A percentile compares a stretch with the other conserved stretches of the same genome.
phyloP scores from a whole-genome alignment of 2,797 vertebrate species.

The Pachyuromys duprasi region DNA sequence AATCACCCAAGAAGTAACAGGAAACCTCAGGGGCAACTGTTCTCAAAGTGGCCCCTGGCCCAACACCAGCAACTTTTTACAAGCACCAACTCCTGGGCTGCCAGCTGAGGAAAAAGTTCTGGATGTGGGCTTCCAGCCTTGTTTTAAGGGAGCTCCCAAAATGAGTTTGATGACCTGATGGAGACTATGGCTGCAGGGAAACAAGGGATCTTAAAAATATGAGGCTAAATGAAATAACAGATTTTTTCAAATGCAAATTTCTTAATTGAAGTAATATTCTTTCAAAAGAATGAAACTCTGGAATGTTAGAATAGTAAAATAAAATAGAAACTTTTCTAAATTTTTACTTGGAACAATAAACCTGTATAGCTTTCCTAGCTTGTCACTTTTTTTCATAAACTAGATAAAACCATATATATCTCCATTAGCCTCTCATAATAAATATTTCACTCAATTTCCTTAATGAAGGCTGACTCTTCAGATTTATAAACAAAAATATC shows the following conservation, averaged over 20 bases:
- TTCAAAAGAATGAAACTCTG: constrained; percentile 54
- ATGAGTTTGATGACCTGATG: background rate
- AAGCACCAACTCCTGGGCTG: background rate
- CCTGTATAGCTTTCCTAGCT: constrained; percentile 19
- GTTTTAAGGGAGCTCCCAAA: background rate
- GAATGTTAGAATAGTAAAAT: constrained; percentile 44
- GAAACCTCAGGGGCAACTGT: background rate
- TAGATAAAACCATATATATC: constrained; percentile 30
- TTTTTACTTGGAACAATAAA: constrained; percentile 51
- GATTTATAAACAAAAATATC: background rate
- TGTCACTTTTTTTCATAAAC: background rate
- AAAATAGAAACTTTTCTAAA: constrained; percentile 29
- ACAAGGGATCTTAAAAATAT: background rate
- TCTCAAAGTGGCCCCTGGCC: background rate
- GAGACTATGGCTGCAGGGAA: background rate
- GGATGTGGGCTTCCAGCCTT: background rate
- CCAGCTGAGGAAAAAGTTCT: background rate
- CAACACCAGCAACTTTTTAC: background rate
- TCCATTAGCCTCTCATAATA: background rate
- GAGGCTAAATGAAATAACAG: background rate
- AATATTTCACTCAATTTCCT: constrained; percentile 39
- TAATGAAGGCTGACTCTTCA: constrained; percentile 30
- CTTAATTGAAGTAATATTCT: constrained; percentile 36
- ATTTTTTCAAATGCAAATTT: constrained; percentile 43
- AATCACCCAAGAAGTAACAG: constrained; percentile 47